Percentiles rank a stretch among this genome's conserved stretches.
These are phyloP conservation scores for Nettapus auritus DNA, from an alignment of 2,113 vertebrate species.

Conservation along the genomic window DNA sequence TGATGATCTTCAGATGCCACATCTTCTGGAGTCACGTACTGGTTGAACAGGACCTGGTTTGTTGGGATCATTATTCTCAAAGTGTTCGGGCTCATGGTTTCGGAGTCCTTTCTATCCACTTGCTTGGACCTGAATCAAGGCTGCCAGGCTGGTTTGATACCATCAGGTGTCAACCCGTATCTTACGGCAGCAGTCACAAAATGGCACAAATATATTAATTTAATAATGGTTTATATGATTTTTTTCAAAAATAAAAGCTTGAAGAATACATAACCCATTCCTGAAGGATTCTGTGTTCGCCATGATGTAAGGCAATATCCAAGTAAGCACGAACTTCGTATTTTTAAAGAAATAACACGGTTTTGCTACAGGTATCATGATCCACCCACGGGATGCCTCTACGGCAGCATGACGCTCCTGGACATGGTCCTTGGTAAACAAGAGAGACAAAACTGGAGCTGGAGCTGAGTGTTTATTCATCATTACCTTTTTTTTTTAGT, in stretches of 20 bases:
- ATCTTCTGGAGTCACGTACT: not conserved
- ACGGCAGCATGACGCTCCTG: not conserved
- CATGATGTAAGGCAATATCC: not conserved
- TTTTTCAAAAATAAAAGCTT: not conserved
- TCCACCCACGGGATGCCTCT: not conserved
- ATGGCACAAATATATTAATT: not conserved
- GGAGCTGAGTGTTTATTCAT: not conserved
- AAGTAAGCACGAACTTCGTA: not conserved
- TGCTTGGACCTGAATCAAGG: not conserved
- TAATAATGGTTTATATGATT: not conserved
- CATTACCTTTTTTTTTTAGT: not conserved
- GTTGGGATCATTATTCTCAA: not conserved
- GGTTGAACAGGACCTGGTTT: not conserved
- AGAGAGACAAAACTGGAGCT: not conserved
- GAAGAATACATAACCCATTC: fast-evolving
- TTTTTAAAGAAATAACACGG: not conserved
- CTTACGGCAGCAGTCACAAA: not conserved
- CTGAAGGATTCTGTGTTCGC: not conserved
- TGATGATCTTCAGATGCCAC: not conserved
- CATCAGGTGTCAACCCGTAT: not conserved
- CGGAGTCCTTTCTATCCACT: not conserved
- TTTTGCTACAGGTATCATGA: not conserved
- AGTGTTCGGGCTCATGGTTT: not conserved
- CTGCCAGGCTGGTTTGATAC: not conserved
- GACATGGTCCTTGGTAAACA: not conserved